A percentile compares a stretch with the other conserved stretches of the same genome.
Conservation (phyloP, 2,797 vertebrate species). For the Sebastes ruberrimus region DNA sequence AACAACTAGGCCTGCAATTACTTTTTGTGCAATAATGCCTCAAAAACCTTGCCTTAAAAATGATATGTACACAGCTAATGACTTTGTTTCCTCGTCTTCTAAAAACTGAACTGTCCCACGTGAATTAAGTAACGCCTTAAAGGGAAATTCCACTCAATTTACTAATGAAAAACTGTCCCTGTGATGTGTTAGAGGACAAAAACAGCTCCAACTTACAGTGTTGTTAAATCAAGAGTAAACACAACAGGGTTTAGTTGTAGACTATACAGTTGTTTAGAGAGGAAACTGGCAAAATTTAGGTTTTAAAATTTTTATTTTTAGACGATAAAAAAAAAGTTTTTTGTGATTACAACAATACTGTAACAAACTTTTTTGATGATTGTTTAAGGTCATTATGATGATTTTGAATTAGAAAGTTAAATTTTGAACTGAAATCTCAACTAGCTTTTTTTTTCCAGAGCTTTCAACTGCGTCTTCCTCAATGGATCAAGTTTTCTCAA, state of each 20-base stretch:
- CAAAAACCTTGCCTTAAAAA: not conserved
- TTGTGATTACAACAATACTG: not conserved
- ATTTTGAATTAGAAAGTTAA: too few relatives aligned
- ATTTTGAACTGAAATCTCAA: too few relatives aligned
- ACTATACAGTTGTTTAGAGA: not conserved
- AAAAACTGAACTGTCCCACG: not conserved
- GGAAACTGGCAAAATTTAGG: too few relatives aligned
- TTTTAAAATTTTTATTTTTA: not conserved
- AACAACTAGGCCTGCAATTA: slow-evolving; percentile 1
- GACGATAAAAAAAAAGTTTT: too few relatives aligned
- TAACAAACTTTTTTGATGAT: not conserved
- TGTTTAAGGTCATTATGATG: too few relatives aligned
- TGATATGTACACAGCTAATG: not conserved
- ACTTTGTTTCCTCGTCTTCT: not conserved
- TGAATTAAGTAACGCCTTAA: not conserved
- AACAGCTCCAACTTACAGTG: not conserved
- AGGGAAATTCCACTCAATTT: not conserved
- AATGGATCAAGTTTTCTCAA: too few relatives aligned
- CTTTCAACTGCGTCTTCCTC: too few relatives aligned
- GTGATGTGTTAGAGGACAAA: too few relatives aligned
- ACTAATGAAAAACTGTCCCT: not conserved
- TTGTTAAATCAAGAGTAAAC: not conserved
- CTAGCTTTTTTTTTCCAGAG: too few relatives aligned
- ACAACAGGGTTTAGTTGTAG: not conserved
- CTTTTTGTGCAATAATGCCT: slow-evolving; percentile 23